Conservation (phyloP, 1,140 invertebrate species). For the Aricia agestis region DNA sequence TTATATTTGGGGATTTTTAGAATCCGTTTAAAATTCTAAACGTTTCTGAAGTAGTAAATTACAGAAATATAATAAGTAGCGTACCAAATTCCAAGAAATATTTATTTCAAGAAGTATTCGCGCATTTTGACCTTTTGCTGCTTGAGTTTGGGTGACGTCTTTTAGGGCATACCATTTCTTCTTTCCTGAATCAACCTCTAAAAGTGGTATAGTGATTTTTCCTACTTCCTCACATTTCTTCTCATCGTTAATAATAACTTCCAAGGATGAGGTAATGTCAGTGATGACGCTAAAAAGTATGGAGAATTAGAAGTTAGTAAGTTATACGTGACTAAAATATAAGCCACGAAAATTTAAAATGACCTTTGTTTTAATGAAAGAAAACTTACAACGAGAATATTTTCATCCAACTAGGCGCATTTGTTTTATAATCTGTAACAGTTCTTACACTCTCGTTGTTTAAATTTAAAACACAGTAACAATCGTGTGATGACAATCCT, state of each 20-base stretch:
- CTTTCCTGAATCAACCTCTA: conserved; percentile 90
- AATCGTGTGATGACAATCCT: conserved; percentile 88
- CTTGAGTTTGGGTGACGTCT: conserved; percentile 90
- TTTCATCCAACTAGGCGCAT: conserved; percentile 97
- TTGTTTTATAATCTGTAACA: conserved; percentile 97
- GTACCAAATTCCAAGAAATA: conserved; percentile 90
- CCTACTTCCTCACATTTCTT: conserved; percentile 97
- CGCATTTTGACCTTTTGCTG: conserved; percentile 87
- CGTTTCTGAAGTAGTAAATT: too few species aligned
- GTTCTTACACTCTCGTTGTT: conserved; percentile 95
- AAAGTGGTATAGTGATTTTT: conserved; percentile 91
- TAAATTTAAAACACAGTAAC: conserved; percentile 95
- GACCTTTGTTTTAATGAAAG: background rate
- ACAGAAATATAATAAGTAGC: conserved; percentile 5
- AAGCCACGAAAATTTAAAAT: background rate
- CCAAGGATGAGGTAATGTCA: conserved; percentile 95
- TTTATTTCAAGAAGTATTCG: conserved; percentile 88
- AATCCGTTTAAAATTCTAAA: too few species aligned
- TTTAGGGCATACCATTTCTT: conserved; percentile 97
- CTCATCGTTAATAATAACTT: conserved; percentile 97
- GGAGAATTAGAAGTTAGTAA: background rate
- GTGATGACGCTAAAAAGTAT: conserved; percentile 86
- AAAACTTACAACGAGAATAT: conserved; percentile 93
- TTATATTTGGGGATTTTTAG: too few species aligned
- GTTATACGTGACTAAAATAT: too few species aligned